Base-by-base conservation (phyloP, 2,797 vertebrate genomes). In the Sebastes wilsoni region DNA sequence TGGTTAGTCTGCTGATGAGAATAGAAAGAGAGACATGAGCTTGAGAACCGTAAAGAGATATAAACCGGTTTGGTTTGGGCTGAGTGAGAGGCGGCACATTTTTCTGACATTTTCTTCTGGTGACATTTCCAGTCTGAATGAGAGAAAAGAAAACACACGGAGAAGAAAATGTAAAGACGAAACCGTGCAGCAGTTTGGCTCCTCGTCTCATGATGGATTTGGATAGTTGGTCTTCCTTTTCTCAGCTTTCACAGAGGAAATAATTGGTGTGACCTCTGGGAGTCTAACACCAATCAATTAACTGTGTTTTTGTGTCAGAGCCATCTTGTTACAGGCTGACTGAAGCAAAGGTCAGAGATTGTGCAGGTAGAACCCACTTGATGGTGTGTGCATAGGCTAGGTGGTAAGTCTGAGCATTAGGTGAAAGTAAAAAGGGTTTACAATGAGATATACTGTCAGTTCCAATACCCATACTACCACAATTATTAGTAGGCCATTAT, bases 221-320 rank as follows among this genome's bases (percentile, higher is more conserved):
- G 28, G 69, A 75, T 69, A 66, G 85, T 79, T 71, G 81, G 32
- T 83, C 75, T 69, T 75, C 58, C 36, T 82, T 79, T 80, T 36
- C 79, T 77, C 25, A 0, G 4, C 65, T 85, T 87, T 80, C 77
- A 73, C 75, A 67, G 25, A 14, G 79, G 55, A 88, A 83, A 81
- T 92, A 93, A 93, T 92, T 92, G 89, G 84, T 42, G 69, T 84
- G 88, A 94, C 89, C 86, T 90, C 87, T 81, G 38, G 66, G 70
- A 89, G 81, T 65, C 79, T 25, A 65, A 30, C 72, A 18, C 32
- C 22, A 80, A 88, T 88, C 85, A 87, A 88, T 90, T 90, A 83
- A 77, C 25, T 72, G 61, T 84, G 83, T 86, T 91, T 91, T 81
- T 84, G 60, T 86, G 83, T 91, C 77, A 77, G 85, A 77, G 42